Conservation (phyloP, 1,140 invertebrate species). For the Eciton burchellii region DNA sequence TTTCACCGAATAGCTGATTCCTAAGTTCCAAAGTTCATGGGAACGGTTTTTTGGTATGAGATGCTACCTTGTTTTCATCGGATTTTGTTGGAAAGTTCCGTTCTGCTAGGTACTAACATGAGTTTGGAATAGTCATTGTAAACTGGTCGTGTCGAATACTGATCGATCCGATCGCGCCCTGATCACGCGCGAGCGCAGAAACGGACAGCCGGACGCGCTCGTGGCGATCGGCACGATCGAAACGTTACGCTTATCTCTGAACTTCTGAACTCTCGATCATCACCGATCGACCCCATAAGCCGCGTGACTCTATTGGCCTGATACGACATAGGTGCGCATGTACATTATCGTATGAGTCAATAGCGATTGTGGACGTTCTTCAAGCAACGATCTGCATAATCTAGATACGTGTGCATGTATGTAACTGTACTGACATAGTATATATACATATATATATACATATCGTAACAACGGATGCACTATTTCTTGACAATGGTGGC, state of each 20-base stretch:
- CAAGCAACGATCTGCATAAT: conserved; percentile 13
- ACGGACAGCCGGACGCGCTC: not conserved
- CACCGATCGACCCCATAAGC: conserved; percentile 35
- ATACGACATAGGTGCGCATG: conserved; percentile 49
- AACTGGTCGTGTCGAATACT: conserved; percentile 65
- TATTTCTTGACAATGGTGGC: conserved; percentile 36
- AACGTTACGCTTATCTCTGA: not conserved
- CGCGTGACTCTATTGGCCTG: conserved; percentile 42
- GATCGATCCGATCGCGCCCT: not conserved
- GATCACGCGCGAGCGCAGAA: conserved; percentile 24
- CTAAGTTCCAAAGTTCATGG: conserved; percentile 75
- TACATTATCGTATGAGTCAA: conserved; percentile 53
- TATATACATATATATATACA: conserved; percentile 19
- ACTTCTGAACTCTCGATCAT: conserved; percentile 32
- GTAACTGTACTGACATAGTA: conserved; percentile 44
- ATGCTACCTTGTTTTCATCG: conserved; percentile 79
- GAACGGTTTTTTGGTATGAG: conserved; percentile 80
- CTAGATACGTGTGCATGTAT: conserved; percentile 59
- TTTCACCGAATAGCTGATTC: conserved; percentile 67
- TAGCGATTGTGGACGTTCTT: conserved; percentile 37
- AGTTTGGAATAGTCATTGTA: conserved; percentile 64
- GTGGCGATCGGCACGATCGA: conserved; percentile 17
- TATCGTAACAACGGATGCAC: conserved; percentile 17
- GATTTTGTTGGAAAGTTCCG: conserved; percentile 77
- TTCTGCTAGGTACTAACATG: conserved; percentile 76